Conservation (phyloP, 2,113 vertebrate species). For the Cnemophilus loriae region DNA sequence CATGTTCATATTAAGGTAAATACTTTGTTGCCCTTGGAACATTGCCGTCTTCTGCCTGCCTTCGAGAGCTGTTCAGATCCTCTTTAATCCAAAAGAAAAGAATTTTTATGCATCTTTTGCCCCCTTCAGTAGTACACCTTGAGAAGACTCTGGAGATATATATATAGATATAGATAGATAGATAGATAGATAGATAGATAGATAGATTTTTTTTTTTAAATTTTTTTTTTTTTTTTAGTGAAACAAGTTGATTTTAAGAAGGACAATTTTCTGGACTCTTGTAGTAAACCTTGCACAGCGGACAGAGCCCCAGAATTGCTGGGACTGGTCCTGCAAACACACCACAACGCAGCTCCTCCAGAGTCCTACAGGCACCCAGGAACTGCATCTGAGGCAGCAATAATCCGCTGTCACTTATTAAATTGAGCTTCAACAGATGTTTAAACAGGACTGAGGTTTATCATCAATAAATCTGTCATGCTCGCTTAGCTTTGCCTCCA, state of each 20-base stretch:
- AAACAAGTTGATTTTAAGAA: not conserved
- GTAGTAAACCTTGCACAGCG: fast-evolving
- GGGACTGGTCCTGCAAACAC: not conserved
- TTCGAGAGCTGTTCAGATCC: not conserved
- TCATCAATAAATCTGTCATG: not conserved
- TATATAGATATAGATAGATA: too few species aligned
- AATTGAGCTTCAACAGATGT: not conserved
- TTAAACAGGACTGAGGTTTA: not conserved
- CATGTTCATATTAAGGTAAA: not conserved
- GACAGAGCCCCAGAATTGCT: not conserved
- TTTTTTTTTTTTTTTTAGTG: not conserved
- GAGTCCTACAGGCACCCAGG: not conserved
- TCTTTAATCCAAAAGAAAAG: not conserved
- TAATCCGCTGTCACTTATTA: not conserved
- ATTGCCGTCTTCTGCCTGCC: not conserved
- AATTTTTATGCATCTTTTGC: not conserved
- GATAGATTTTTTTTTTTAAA: too few species aligned
- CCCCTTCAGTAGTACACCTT: not conserved
- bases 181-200: too few species aligned
- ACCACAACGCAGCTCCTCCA: fast-evolving
- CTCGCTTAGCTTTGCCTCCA: not conserved
- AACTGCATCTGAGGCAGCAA: not conserved
- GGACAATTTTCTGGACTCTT: not conserved
- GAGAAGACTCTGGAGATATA: not conserved
- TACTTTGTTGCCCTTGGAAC: not conserved